Evolutionary conservation across 1,140 invertebrate genomes (phyloP), one percentile per base, ranked within the genome.

Genomic region (Vanessa atalanta): DNA sequence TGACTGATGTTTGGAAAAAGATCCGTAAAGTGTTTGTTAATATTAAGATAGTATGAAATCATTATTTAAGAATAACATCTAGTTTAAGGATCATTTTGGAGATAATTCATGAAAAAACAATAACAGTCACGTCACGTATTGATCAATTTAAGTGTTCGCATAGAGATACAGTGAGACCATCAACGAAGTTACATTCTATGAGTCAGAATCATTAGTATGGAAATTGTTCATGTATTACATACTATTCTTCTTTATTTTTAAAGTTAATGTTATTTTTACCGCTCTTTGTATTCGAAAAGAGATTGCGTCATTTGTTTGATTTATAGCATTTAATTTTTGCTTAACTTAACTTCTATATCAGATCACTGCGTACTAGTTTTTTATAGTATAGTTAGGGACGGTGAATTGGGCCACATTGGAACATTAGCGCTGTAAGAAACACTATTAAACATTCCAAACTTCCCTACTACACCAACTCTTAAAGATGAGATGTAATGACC

Each of bases 61-160:
- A 73, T 68, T 67, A 47, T 15, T 67, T n/a, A 7, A 63, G 63
- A 14, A 47, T 69, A 37, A 67, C 65, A 31, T 67, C 26, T 37
- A 15, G n/a, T 12, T 57, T 16, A 69, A 53, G 9, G 65, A 61
- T 53, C 68, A 77, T n/a, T 67, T 26, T 69, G 70, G 70, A 79
- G 69, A 55, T 47, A 73, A 81, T 71, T 51, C 50, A 47, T 68
- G 5, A 66, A 77, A 81, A 80, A 76, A 78, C 70, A 83, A 83
- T 79, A 81, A 77, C 75, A 76, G 73, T 83, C 81, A 75, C 79
- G 72, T 83, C 73, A 83, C 63, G 69, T 75, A 69, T 85, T 72
- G 76, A 85, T 85, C 78, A 83, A 80, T 75, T 64, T 20, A 65
- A 31, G 50, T 43, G 37, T 57, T 66, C 20, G 37, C 20, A 67